phyloP scores from a whole-genome alignment of 2,888 invertebrate genomes.

The Xylophagus ater region DNA sequence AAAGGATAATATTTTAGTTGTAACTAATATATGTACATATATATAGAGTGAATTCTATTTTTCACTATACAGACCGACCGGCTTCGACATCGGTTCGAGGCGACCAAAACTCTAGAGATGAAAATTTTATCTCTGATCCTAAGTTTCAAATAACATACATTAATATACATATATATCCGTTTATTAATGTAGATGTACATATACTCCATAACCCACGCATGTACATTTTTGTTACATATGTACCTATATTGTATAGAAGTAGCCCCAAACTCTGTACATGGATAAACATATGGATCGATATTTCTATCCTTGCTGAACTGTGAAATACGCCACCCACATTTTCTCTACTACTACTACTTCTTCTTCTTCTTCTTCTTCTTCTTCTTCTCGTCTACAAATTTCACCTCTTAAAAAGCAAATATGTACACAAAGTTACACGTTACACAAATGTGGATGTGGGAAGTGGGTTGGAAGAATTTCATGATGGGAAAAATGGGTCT shows the following conservation, averaged over 20 bases:
- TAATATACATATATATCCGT: neutral
- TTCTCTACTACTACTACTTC: neutral
- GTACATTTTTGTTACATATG: neutral
- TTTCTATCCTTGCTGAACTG: slow-evolving; percentile 12
- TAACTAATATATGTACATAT: no score
- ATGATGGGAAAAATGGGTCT: no score
- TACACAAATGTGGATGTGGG: no score
- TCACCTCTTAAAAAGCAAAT: slow-evolving; percentile 12
- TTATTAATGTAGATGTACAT: neutral
- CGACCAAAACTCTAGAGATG: slow-evolving; percentile 11
- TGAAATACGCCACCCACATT: slow-evolving; percentile 5
- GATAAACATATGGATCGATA: slow-evolving; percentile 16
- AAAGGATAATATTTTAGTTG: slow-evolving; percentile 8
- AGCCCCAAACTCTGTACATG: slow-evolving; percentile 4
- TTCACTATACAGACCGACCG: slow-evolving; percentile 4
- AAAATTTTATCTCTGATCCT: slow-evolving; percentile 14
- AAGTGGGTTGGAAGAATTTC: no score
- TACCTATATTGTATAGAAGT: slow-evolving; percentile 5
- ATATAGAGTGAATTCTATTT: no score
- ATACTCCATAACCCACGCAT: neutral
- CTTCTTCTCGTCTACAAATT: slow-evolving; percentile 5
- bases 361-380: slow-evolving; percentile 3
- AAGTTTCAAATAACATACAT: neutral
- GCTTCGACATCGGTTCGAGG: slow-evolving; percentile 8
- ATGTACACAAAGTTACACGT: slow-evolving; percentile 16